A percentile compares a stretch with the other conserved stretches of the same genome.
Evolutionary conservation across 1,140 invertebrate species (phyloP).

Genomic region (Nomia melanderi): DNA sequence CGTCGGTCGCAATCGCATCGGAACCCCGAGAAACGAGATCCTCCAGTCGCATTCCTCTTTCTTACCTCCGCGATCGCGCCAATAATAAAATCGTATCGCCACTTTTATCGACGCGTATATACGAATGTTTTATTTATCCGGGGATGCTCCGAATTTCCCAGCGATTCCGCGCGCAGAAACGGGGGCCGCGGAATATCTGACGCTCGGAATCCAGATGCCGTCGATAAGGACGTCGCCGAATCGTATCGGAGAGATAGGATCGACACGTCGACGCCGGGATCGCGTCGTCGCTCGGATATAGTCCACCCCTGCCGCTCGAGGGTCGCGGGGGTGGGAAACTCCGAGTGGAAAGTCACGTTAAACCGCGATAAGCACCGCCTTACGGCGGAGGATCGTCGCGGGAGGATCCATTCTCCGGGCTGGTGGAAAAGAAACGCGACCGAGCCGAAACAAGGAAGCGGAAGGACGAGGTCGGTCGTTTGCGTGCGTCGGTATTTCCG

Average conservation of each 20-base stretch:
- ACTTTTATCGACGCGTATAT: too few species aligned
- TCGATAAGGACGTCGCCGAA: background rate
- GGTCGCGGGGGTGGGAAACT: background rate
- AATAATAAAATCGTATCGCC: too few species aligned
- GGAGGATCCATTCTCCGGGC: conserved; percentile 22
- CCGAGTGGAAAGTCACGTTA: conserved; percentile 19
- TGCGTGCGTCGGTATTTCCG: conserved; percentile 31
- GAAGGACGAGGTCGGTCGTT: conserved; percentile 4
- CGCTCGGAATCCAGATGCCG: background rate
- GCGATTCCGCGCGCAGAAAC: background rate
- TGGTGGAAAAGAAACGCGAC: background rate
- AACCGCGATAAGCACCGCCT: conserved; percentile 24
- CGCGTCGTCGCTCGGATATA: background rate
- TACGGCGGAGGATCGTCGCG: conserved; percentile 19
- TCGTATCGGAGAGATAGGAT: background rate
- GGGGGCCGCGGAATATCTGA: background rate
- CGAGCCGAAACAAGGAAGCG: conserved; percentile 4
- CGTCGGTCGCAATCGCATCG: too few species aligned
- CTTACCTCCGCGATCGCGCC: too few species aligned
- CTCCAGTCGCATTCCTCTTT: too few species aligned
- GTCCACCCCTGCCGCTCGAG: too few species aligned
- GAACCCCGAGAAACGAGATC: too few species aligned
- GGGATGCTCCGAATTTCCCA: too few species aligned
- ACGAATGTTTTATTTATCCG: too few species aligned
- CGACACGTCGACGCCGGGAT: background rate